Base-by-base conservation (phyloP, 2,888 invertebrate genomes). In the Alloscopus bannaensis region DNA sequence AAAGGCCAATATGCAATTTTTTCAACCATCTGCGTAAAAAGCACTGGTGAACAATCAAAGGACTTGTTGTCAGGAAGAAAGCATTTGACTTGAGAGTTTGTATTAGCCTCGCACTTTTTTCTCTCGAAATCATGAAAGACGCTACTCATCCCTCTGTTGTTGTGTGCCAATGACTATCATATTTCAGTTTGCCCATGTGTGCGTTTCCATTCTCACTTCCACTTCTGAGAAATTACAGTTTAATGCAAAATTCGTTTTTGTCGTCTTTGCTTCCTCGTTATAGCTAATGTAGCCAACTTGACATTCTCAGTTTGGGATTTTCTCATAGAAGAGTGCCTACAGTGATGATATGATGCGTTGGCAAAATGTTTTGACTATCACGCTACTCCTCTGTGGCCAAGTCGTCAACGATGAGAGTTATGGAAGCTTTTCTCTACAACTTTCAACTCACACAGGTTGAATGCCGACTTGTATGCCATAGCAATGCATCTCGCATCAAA, bases 81-180 rank as follows among this genome's bases (percentile, higher is more conserved):
- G 8, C 40, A 24, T 55, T 47, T n/a, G 8, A 16, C 29, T 57
- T 22, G 18, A 50, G 22, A 18, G 18, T 18, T 40, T 52, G 8
- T 8, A 22, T 52, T 22, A 20, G 36, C 29, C 40, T 60, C 18
- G 26, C 47, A 40, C 42, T 42, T 31, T 66, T 68, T 68, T 62
- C 29, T 31, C 42, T 72, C 42, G n/a, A 29, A 64, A 29, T 42
- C 28, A 60, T 75, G 75, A 66, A 75, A 75, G 75, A 60, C 59
- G n/a, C 36, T 29, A 68, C 68, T 75, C 68, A 75, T 66, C 50
- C 60, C 60, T 73, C 68, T 60, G 59, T 60, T 66, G 66, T 60
- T 50, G 60, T 75, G 68, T 66, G 75, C 75, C 60, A 75, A 68
- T 68, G 66, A 57, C 73, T 65, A 75, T 75, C 75, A 75, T 62